Percentiles rank a stretch among this genome's conserved stretches.
Conservation (phyloP, 1,140 invertebrate genomes). For the Scylla paramamosain region DNA sequence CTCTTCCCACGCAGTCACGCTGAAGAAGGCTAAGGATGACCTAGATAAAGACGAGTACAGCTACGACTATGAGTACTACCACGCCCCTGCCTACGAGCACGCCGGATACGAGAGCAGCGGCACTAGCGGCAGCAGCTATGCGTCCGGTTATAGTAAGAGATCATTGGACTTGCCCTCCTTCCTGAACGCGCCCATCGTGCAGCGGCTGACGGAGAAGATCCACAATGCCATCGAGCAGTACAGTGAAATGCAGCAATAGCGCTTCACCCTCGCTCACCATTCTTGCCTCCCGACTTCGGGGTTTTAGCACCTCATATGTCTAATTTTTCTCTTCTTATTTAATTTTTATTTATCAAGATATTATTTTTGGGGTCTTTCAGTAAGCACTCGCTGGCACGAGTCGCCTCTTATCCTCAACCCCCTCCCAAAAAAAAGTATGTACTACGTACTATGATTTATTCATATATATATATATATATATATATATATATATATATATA, state of each 20-base stretch:
- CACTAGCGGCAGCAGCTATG: constrained; percentile 38
- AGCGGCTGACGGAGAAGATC: constrained; percentile 48
- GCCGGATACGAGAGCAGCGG: neutral
- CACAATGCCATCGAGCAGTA: constrained; percentile 63
- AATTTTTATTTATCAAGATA: neutral
- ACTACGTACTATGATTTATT: too few relatives aligned
- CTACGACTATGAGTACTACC: constrained; percentile 60
- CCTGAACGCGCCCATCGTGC: constrained; percentile 62
- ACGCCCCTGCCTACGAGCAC: neutral
- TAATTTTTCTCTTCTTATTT: neutral
- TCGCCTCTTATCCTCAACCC: neutral
- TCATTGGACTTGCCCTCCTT: constrained; percentile 47
- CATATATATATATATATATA: too few relatives aligned
- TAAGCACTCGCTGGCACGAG: neutral
- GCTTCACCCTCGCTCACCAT: neutral
- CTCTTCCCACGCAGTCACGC: constrained; percentile 2
- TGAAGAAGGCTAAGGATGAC: neutral
- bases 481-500: too few relatives aligned
- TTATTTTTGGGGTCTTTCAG: neutral
- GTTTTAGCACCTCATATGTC: neutral
- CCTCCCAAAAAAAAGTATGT: neutral
- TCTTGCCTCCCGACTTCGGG: neutral
- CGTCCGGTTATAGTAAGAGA: constrained; percentile 56
- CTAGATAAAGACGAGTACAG: neutral
- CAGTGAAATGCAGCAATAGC: neutral